These are phyloP conservation scores for Geodia barretti DNA, from an alignment of 37 sponge, comb jelly and placozoan species.

Conservation along the genomic window DNA sequence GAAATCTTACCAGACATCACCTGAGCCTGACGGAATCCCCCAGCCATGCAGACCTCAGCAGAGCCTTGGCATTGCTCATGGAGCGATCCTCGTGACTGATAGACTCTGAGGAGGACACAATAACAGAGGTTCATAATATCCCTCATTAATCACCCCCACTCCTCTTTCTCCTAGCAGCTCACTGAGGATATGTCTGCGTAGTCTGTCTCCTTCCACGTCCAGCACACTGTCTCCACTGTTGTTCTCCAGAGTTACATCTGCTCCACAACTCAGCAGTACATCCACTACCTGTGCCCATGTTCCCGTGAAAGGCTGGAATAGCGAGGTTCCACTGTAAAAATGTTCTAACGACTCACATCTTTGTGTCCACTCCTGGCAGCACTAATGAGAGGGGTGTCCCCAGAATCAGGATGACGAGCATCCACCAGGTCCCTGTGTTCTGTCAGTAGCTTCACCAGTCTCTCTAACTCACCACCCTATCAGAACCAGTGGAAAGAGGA, in stretches of 20 bases:
- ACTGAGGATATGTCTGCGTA: constrained; percentile 61
- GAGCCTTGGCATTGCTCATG: constrained; percentile 45
- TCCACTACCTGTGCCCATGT: constrained; percentile 57
- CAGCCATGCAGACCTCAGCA: constrained; percentile 82
- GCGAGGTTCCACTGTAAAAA: no score
- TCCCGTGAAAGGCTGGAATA: not conserved
- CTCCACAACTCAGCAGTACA: constrained; percentile 62
- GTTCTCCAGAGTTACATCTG: constrained; percentile 83
- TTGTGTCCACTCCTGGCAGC: constrained; percentile 77
- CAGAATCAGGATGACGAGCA: constrained; percentile 39
- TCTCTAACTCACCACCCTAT: constrained; percentile 40
- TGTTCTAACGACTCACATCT: not conserved
- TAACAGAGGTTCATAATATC: not conserved
- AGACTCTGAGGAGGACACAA: constrained; percentile 32
- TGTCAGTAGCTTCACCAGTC: constrained; percentile 14
- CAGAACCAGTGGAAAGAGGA: no score
- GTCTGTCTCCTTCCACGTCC: constrained; percentile 55
- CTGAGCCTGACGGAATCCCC: constrained; percentile 76
- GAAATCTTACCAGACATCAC: constrained; percentile 51
- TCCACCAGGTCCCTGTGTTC: constrained; percentile 19
- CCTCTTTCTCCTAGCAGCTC: constrained; percentile 10
- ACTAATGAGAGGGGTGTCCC: constrained; percentile 86
- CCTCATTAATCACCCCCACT: not conserved
- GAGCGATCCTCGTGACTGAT: constrained; percentile 38
- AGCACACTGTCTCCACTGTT: constrained; percentile 61